Evolutionary conservation across 2,113 vertebrate genomes (phyloP).

Genomic region (Oryzias woworae): DNA sequence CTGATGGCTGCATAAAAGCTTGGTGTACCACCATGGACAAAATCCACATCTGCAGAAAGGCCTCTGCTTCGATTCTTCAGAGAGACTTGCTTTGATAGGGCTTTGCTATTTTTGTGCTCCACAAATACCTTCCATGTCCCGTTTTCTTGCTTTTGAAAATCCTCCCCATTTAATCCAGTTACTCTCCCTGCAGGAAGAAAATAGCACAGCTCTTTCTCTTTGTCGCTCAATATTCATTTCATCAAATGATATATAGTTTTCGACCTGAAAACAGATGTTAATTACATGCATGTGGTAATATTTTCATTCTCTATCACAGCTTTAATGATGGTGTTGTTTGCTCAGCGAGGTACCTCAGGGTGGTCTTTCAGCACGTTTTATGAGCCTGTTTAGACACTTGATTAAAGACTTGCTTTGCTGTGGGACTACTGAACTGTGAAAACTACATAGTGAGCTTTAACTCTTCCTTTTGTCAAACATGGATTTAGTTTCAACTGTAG

Average conservation of each 20-base stretch:
- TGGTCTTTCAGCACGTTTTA: constrained; percentile 63
- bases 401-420: constrained; percentile 55
- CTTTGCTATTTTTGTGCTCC: constrained; percentile 45
- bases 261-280: constrained; percentile 59
- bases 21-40: constrained; percentile 27
- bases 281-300: constrained; percentile 66
- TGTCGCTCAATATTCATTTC: constrained; percentile 49
- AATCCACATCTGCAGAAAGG: constrained; percentile 33
- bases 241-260: constrained; percentile 55
- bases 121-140: constrained; percentile 44
- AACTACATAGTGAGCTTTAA: constrained; percentile 27
- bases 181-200: constrained; percentile 7
- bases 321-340: constrained; percentile 67
- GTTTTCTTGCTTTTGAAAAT: constrained; percentile 37
- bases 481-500: constrained; percentile 26
- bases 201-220: constrained; percentile 28
- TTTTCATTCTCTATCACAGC: constrained; percentile 60
- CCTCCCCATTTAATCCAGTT: constrained; percentile 39
- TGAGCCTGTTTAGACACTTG: constrained; percentile 64
- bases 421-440: constrained; percentile 32
- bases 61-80: constrained; percentile 15
- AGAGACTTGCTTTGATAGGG: constrained; percentile 32
- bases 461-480: constrained; percentile 23
- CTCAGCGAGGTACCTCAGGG: constrained; percentile 50
- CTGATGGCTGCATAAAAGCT: constrained; percentile 28